Evolutionary conservation across 2,888 invertebrate genomes (phyloP), one percentile per base, ranked within the genome.

Genomic region (Xylocampa areola): DNA sequence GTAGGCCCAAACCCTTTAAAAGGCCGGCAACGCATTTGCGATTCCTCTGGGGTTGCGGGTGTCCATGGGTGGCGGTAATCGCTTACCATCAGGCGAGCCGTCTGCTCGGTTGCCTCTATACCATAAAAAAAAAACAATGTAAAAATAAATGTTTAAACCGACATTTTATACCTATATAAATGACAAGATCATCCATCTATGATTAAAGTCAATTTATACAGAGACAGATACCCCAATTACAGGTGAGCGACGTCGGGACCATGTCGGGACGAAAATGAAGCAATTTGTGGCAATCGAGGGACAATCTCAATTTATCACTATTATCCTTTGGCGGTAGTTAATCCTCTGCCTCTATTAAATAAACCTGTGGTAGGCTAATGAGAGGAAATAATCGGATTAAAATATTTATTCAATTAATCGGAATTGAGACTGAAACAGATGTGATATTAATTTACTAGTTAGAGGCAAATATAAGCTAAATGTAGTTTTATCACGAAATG

Each of bases 211-310:
- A 61, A 64, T 57, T 60, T 66, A 58, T 55, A 54, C 44, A 61
- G 58, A 65, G 62, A 75, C 68, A 73, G 70, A 73, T 74, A 68
- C 64, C 69, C 70, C 80, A 84, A 86, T 82, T 85, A 84, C 75
- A 63, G 62, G 79, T 68, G 73, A 82, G 76, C 79, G 72, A 68
- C 63, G 64, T 67, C 68, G 73, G 69, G 66, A 64, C 79, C 72
- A 68, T 61, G 64, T 67, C 68, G 73, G 69, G 66, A 64, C 60
- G 77, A 72, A 79, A 86, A 91, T 90, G 62, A 88, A 91, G 91
- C 85, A 91, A 92, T 92, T 92, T 89, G 81, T 79, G 78, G 85
- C 79, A 88, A 91, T 89, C 86, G 80, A 80, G 77, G 68, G 81
- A 86, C 85, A 86, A 84, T 82, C 81, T 79, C 74, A 74, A 79